A percentile compares a stretch with the other conserved stretches of the same genome.
phyloP scores from a whole-genome alignment of 2,797 vertebrate genomes.

The Potorous gilbertii region DNA sequence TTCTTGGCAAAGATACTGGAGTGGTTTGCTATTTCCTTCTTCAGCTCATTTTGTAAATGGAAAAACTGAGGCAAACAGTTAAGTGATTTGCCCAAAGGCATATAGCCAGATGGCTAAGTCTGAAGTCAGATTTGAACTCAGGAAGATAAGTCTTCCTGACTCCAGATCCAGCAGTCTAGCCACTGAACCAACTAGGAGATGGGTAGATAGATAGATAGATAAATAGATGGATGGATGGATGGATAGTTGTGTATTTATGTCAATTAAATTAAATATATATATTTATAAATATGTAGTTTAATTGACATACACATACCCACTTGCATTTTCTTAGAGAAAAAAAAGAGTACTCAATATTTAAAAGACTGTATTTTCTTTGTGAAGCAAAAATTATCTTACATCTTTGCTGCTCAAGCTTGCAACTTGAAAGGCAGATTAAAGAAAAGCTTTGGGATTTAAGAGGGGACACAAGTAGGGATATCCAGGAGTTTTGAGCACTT shows the following conservation, averaged over 20 bases:
- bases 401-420: conserved; percentile 46
- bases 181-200: neutral
- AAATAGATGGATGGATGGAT: too few species aligned
- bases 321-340: conserved; percentile 45
- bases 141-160: neutral
- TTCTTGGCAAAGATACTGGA: neutral
- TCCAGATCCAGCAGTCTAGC: neutral
- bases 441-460: conserved; percentile 7
- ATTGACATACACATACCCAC: conserved; percentile 29
- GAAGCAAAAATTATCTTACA: conserved; percentile 37
- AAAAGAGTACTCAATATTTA: conserved; percentile 55
- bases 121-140: neutral
- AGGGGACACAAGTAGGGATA: neutral
- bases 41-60: neutral
- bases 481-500: conserved; percentile 50
- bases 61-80: neutral
- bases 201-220: too few species aligned
- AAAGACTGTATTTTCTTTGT: conserved; percentile 35
- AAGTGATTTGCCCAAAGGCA: neutral
- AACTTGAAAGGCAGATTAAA: conserved; percentile 54
- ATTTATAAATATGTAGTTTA: conserved; percentile 36
- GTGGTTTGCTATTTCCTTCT: neutral
- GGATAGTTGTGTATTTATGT: too few species aligned
- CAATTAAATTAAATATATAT: neutral
- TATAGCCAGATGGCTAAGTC: neutral